Evolutionary conservation across 2,113 vertebrate species (phyloP), one percentile per base, ranked within the genome.

Genomic region (Callithrix jacchus): DNA sequence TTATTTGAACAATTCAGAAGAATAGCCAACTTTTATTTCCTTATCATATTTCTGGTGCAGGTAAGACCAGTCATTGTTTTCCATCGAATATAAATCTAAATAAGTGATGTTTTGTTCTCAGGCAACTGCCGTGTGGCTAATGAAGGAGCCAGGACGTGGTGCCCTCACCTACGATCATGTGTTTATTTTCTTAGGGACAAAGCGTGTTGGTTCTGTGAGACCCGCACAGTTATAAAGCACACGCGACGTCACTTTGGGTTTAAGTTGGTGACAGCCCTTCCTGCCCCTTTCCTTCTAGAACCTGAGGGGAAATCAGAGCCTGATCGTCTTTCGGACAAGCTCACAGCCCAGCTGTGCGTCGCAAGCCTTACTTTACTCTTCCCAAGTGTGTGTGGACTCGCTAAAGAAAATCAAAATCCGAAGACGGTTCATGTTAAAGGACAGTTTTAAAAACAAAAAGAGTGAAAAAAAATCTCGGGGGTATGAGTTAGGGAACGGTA

Each of bases 31-130:
- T 99, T 99, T 97, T 99, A 99, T 98, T 99, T 99, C 91, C 99
- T 99, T 95, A 99, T 99, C 93, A 99, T 99, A 98, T 99, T 99
- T 98, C 99, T 99, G 97, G 99, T 99, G 89, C 99, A 99, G 99
- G 99, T 99, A 98, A 99, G 98, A 20, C 77, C 5, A 1, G 30
- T 10, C 20, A 64, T 16, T 7, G 27, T 58, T 61, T 76, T 58
- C 40, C 42, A 16, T 52, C 35, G 21, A 3, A 30, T 66, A 21
- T 42, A 8, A 45, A 16, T 64, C 25, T 2, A 23, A 18, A 27
- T 32, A 64, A 37, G 21, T 49, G 37, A 45, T 27, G 1, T 45
- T 74, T 52, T 54, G 1, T 6, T 79, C 61, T 25, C 3, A 1
- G 8, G 35, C 16, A 21, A 35, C 5, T 20, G 45, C 27, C 35